A percentile compares a stretch with the other conserved stretches of the same genome.
These are phyloP conservation scores for Zoanthus sociatus DNA, from an alignment of 92 coral and sea anemone species.

Conservation along the genomic window DNA sequence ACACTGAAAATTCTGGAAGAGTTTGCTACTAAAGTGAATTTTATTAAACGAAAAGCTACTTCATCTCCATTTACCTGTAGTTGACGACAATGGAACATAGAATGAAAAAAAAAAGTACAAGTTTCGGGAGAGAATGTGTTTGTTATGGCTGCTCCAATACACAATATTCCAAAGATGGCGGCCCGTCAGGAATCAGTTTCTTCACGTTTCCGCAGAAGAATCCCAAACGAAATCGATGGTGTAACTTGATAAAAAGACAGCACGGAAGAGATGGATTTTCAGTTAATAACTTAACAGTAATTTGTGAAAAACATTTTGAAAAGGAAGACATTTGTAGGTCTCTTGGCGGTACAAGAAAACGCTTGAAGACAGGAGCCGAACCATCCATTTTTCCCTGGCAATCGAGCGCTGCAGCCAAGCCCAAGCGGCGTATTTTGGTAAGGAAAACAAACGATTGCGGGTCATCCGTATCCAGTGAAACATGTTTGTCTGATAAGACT, in stretches of 20 bases:
- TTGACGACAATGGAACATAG: constrained; percentile 26
- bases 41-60: constrained; percentile 18
- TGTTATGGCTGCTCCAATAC: constrained; percentile 35
- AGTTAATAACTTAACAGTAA: constrained; percentile 15
- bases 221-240: constrained; percentile 46
- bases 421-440: not conserved
- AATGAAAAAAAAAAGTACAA: constrained; percentile 20
- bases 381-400: constrained; percentile 27
- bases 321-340: constrained; percentile 31
- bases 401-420: not conserved
- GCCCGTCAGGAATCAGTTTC: constrained; percentile 23
- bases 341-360: not conserved
- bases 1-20: not conserved
- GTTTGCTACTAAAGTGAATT: not conserved
- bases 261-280: constrained; percentile 27
- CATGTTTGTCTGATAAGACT: not conserved
- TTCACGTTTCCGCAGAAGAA: constrained; percentile 29
- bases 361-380: constrained; percentile 15
- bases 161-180: constrained; percentile 33
- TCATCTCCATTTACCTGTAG: constrained; percentile 21
- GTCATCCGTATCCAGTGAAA: not conserved
- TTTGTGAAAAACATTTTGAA: constrained; percentile 46
- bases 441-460: not conserved
- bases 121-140: constrained; percentile 42
- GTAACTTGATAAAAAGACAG: constrained; percentile 36